Conservation (phyloP, 2,113 vertebrate genomes). For the Terrapene triunguis region DNA sequence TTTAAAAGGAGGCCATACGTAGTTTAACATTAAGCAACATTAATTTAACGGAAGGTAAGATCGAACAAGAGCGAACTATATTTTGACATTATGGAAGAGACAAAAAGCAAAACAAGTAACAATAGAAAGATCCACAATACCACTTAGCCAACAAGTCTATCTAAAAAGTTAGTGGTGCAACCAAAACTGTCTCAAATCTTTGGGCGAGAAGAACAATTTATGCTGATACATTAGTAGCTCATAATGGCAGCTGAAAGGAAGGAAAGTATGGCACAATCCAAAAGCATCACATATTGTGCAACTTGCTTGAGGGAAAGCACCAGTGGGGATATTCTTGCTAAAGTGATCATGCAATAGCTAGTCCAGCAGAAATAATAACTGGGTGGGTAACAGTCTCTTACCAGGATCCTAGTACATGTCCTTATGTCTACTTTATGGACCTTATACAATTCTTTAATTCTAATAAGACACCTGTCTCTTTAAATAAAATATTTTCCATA, state of each 20-base stretch:
- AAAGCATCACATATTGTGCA: not conserved
- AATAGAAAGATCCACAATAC: conserved; percentile 20
- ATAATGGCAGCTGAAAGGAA: conserved; percentile 22
- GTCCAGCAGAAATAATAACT: not conserved
- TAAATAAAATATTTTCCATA: not conserved
- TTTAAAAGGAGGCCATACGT: conserved; percentile 10
- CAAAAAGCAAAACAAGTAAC: conserved; percentile 17
- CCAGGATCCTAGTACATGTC: not conserved
- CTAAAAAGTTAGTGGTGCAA: not conserved
- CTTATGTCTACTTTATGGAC: not conserved
- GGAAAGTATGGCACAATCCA: conserved; percentile 16
- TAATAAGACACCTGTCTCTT: not conserved
- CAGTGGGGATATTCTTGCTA: not conserved
- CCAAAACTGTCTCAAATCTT: conserved; percentile 2
- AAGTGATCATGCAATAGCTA: not conserved
- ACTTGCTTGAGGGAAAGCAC: not conserved
- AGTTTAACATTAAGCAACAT: conserved; percentile 27
- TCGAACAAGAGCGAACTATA: conserved; percentile 1
- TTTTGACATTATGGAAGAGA: conserved; percentile 3
- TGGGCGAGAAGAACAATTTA: not conserved
- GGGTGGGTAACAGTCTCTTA: not conserved
- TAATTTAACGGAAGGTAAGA: conserved; percentile 38
- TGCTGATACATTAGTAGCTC: conserved; percentile 27
- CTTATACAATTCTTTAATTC: not conserved
- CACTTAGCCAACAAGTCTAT: not conserved